Conservation (phyloP, 2,113 vertebrate species). For the Opisthocomus hoazin region DNA sequence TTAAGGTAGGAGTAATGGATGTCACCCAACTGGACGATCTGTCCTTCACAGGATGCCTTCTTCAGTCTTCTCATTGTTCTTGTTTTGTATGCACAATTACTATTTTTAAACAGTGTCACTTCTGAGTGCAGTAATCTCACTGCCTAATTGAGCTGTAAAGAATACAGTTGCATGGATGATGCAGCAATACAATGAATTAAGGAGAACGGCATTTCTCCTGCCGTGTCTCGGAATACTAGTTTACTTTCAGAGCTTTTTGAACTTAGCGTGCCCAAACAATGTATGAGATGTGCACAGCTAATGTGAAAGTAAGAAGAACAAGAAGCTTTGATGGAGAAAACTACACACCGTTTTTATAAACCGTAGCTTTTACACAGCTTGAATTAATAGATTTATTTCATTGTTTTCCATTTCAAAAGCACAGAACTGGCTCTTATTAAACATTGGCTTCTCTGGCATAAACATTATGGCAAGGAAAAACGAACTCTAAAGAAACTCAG, state of each 20-base stretch:
- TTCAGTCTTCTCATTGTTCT: background rate
- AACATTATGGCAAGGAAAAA: background rate
- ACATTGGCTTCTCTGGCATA: background rate
- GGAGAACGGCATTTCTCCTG: background rate
- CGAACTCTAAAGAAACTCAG: background rate
- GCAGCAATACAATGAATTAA: background rate
- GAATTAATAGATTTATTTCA: background rate
- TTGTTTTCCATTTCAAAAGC: constrained; percentile 11
- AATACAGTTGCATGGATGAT: background rate
- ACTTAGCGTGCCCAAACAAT: background rate
- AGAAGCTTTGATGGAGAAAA: background rate
- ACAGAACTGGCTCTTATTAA: background rate
- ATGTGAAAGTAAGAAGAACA: background rate
- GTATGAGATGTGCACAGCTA: background rate
- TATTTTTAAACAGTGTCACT: background rate
- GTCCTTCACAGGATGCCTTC: background rate
- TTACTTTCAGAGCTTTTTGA: background rate
- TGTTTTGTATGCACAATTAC: background rate
- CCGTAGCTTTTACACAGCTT: background rate
- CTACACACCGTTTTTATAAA: background rate
- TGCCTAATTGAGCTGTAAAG: background rate
- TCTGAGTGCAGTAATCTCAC: background rate
- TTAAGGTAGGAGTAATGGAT: background rate
- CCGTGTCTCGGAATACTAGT: background rate
- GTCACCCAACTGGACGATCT: background rate